Evolutionary conservation across 2,888 invertebrate species (phyloP).

Genomic region (Frankliniella fusca): DNA sequence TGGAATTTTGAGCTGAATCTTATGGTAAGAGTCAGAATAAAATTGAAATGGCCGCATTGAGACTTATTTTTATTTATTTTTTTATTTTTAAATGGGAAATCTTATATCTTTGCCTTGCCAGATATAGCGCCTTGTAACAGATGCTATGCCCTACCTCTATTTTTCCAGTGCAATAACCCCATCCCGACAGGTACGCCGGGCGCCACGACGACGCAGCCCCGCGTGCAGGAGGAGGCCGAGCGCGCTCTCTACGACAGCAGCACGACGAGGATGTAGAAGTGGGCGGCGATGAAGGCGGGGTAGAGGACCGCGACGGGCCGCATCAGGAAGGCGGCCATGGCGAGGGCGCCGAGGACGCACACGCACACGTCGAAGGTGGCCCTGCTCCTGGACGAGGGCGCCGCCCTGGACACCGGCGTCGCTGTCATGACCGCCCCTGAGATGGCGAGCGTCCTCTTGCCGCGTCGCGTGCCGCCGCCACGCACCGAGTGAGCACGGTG

Average conservation of each 20-base stretch:
- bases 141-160: no score
- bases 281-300: background rate
- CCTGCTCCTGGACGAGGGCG: background rate
- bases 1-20: no score
- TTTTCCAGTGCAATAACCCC: no score
- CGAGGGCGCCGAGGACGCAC: background rate
- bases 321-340: background rate
- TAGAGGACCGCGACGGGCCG: background rate
- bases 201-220: background rate
- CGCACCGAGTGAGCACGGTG: background rate
- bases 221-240: background rate
- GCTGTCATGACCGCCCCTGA: background rate
- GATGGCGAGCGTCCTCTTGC: background rate
- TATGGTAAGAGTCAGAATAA: no score
- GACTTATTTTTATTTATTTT: no score
- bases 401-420: no score
- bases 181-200: no score
- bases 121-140: no score
- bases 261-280: conserved; percentile 13
- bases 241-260: background rate
- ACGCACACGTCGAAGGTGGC: background rate
- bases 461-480: background rate
- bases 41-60: no score
- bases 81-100: no score
- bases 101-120: no score